Evolutionary conservation across 2,797 vertebrate genomes (phyloP).

Genomic region (Melanitta fusca): DNA sequence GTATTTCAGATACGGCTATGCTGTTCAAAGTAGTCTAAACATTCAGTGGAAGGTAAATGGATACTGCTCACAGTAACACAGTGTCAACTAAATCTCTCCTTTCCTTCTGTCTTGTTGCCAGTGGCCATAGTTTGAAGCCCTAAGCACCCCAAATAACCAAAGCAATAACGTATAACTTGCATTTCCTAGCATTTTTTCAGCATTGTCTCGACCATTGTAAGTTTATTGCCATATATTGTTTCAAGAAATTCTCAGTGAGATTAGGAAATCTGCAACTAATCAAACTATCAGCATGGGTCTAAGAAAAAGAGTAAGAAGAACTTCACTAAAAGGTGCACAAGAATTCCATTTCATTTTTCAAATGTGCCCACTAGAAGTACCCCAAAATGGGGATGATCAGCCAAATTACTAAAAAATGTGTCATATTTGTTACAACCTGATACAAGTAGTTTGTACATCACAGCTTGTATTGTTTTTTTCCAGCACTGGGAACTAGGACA

Average conservation of each 20-base stretch:
- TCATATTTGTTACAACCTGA: background rate
- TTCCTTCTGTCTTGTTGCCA: background rate
- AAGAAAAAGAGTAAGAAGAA: background rate
- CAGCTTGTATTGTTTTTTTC: background rate
- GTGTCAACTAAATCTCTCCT: background rate
- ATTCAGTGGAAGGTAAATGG: background rate
- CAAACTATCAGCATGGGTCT: background rate
- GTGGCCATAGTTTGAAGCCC: background rate
- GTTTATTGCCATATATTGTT: background rate
- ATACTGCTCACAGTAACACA: background rate
- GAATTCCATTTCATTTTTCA: background rate
- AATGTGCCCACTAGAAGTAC: rapidly evolving
- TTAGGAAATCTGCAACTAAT: background rate
- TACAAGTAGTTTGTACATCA: background rate
- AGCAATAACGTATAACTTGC: background rate
- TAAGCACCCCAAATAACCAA: background rate
- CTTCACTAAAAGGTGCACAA: background rate
- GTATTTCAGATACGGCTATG: background rate
- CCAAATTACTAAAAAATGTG: background rate
- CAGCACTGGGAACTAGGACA: rapidly evolving
- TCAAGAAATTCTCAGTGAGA: background rate
- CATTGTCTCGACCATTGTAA: background rate
- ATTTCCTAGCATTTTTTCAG: background rate
- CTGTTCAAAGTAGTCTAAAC: background rate
- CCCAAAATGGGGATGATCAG: background rate